Conservation (phyloP, 2,888 invertebrate genomes). For the Autographa pulchrina region DNA sequence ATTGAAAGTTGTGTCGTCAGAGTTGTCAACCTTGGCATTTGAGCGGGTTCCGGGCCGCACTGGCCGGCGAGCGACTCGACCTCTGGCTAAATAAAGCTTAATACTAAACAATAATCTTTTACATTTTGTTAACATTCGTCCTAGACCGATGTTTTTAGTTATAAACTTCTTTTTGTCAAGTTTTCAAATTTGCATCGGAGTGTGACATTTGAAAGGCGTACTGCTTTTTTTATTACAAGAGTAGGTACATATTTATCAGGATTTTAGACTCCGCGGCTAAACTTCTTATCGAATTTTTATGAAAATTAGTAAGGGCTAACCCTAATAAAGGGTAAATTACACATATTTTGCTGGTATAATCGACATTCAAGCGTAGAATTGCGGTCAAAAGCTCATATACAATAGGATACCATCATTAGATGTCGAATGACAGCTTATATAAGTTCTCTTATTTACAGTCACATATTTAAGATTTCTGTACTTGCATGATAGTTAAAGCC, state of each 20-base stretch:
- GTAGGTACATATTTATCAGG: neutral
- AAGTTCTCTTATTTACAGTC: neutral
- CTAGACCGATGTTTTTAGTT: conserved; percentile 14
- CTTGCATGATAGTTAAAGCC: neutral
- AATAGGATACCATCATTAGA: neutral
- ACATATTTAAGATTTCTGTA: neutral
- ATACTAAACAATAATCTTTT: conserved; percentile 52
- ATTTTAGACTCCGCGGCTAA: neutral
- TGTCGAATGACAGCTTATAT: neutral
- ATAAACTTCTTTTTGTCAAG: neutral
- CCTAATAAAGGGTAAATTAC: too few species aligned
- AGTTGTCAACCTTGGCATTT: conserved; percentile 90
- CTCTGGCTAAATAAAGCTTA: conserved; percentile 69
- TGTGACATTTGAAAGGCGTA: neutral
- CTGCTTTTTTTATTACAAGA: neutral
- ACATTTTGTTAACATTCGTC: conserved; percentile 36
- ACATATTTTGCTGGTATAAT: too few species aligned
- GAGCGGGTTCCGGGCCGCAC: conserved; percentile 84
- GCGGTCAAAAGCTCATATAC: too few species aligned
- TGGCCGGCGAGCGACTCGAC: conserved; percentile 75
- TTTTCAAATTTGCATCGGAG: neutral
- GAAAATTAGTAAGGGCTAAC: neutral
- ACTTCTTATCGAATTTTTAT: neutral
- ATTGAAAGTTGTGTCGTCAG: conserved; percentile 89
- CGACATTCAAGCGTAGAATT: too few species aligned